Evolutionary conservation across 2,888 invertebrate genomes (phyloP).

Genomic region (Tinea semifulvella): DNA sequence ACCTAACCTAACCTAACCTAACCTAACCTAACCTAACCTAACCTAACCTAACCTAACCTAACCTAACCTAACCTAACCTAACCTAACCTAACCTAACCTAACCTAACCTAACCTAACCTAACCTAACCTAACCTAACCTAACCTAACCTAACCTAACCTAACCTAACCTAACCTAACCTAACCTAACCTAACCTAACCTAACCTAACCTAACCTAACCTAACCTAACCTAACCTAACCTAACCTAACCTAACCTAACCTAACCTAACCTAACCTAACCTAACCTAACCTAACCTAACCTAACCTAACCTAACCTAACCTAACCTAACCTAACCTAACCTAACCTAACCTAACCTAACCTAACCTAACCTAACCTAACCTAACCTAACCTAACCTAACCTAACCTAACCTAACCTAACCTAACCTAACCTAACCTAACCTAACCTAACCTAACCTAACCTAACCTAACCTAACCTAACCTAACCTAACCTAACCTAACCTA

Average conservation of each 20-base stretch:
- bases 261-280: conserved; percentile 4
- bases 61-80: conserved; percentile 12
- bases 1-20: conserved; percentile 11
- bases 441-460: conserved; percentile 10
- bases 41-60: conserved; percentile 12
- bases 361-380: conserved; percentile 10
- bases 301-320: conserved; percentile 10
- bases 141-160: conserved; percentile 11
- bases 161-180: conserved; percentile 10
- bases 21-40: conserved; percentile 12
- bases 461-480: conserved; percentile 10
- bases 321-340: conserved; percentile 10
- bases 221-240: conserved; percentile 1
- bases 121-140: conserved; percentile 12
- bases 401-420: conserved; percentile 10
- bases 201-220: conserved; percentile 8
- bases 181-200: conserved; percentile 10
- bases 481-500: conserved; percentile 10
- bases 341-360: conserved; percentile 5
- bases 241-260: not conserved
- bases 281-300: conserved; percentile 9
- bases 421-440: conserved; percentile 10
- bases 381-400: conserved; percentile 10
- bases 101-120: conserved; percentile 11
- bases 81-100: conserved; percentile 12